Percentiles rank a stretch among this genome's conserved stretches.
phyloP scores from a whole-genome alignment of 1,140 invertebrate species.

The Aphis craccivora region DNA sequence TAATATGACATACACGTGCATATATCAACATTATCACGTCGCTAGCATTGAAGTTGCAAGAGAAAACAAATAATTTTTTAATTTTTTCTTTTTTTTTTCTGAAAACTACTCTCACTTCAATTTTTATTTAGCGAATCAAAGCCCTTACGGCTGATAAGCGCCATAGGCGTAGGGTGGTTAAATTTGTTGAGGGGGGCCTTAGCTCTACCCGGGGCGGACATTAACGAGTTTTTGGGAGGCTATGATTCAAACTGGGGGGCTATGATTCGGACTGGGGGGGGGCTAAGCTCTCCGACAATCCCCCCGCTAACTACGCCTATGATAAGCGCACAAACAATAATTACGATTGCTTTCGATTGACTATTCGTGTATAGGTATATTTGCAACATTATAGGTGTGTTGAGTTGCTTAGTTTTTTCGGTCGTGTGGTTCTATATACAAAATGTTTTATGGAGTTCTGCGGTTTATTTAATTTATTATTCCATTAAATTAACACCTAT shows the following conservation, averaged over 20 bases:
- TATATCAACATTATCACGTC: not conserved
- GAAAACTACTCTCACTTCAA: not conserved
- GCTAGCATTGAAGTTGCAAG: not conserved
- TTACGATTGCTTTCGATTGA: slow-evolving; percentile 7
- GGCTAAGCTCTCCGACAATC: too few relatives aligned
- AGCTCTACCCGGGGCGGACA: too few relatives aligned
- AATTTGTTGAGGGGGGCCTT: too few relatives aligned
- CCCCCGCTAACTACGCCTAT: too few relatives aligned
- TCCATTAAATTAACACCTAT: not conserved
- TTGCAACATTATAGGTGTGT: not conserved
- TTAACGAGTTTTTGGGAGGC: too few relatives aligned
- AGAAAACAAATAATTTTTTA: not conserved
- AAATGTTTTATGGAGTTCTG: not conserved
- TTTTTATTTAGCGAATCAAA: not conserved
- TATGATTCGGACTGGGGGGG: too few relatives aligned
- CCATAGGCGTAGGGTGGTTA: too few relatives aligned
- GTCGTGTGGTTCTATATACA: not conserved
- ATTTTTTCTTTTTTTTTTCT: not conserved
- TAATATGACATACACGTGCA: not conserved
- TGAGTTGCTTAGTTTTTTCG: not conserved
- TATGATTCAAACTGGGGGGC: too few relatives aligned
- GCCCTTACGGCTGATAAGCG: not conserved
- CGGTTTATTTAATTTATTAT: not conserved
- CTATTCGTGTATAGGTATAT: not conserved
- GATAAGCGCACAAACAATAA: not conserved